phyloP scores from a whole-genome alignment of 2,113 vertebrate species.

The Plectropomus leopardus region DNA sequence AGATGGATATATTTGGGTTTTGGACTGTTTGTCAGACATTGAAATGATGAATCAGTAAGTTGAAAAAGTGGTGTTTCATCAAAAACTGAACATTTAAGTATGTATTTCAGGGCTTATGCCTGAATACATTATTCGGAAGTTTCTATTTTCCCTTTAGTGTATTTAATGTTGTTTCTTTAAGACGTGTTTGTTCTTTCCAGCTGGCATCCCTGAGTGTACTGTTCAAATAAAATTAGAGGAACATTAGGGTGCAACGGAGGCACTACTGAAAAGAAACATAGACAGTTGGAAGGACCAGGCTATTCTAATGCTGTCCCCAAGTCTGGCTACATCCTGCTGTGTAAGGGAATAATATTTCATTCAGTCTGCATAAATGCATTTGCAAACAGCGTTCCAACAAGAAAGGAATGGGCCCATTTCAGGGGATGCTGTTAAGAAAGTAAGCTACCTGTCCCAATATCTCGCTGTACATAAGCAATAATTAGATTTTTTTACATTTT shows the following conservation, averaged over 20 bases:
- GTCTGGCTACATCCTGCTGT: conserved; percentile 66
- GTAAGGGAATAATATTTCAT: conserved; percentile 77
- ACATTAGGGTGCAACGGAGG: conserved; percentile 52
- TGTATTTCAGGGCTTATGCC: background rate
- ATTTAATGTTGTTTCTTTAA: conserved; percentile 47
- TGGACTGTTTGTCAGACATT: background rate
- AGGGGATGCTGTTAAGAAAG: conserved; percentile 41
- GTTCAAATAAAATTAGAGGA: conserved; percentile 71
- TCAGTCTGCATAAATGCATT: conserved; percentile 75
- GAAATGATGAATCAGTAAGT: background rate
- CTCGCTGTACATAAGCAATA: conserved; percentile 14
- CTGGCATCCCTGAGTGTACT: conserved; percentile 50
- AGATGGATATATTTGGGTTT: background rate
- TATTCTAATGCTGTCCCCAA: conserved; percentile 62
- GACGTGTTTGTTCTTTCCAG: conserved; percentile 52
- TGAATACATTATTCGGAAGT: background rate
- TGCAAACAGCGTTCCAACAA: conserved; percentile 58
- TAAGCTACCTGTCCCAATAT: conserved; percentile 38
- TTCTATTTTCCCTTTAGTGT: conserved; percentile 10
- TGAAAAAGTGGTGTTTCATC: background rate
- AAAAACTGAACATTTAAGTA: background rate
- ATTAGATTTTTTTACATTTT: conserved; percentile 38
- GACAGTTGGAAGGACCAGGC: conserved; percentile 39
- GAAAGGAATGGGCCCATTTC: conserved; percentile 44
- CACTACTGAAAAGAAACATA: conserved; percentile 52